These are phyloP conservation scores for Lepidocyrtinus sp. DNA, from an alignment of 2,888 invertebrate species.

Conservation along the genomic window DNA sequence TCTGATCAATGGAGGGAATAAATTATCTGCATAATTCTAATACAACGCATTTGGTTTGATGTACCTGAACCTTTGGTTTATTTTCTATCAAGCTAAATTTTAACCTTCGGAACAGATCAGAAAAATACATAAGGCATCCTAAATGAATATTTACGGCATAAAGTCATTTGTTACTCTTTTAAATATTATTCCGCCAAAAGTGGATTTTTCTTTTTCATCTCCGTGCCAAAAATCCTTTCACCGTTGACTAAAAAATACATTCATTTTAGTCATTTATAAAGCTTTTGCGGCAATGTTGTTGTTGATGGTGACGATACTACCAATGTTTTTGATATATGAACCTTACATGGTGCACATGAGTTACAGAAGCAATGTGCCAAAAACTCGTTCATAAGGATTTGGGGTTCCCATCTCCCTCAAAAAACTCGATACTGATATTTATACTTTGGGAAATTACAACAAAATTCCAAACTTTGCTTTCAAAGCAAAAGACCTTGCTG, in stretches of 20 bases:
- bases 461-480: conserved; percentile 24
- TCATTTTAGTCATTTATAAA: conserved; percentile 24
- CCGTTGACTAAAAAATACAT: conserved; percentile 23
- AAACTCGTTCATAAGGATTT: conserved; percentile 54
- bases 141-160: conserved; percentile 30
- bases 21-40: no score
- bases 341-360: conserved; percentile 27
- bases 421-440: no score
- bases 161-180: no score
- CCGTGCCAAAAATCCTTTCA: conserved; percentile 32
- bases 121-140: no score
- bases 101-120: no score
- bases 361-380: conserved; percentile 36
- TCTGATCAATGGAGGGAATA: no score
- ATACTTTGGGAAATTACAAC: conserved; percentile 37
- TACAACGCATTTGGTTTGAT: no score
- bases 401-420: conserved; percentile 41
- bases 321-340: conserved; percentile 39
- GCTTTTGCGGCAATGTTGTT: conserved; percentile 22
- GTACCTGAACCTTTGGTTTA: no score
- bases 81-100: no score
- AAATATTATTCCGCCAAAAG: conserved; percentile 29
- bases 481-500: conserved; percentile 3
- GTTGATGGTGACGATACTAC: conserved; percentile 18
- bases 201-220: conserved; percentile 26